Base-by-base conservation (phyloP, 2,113 vertebrate species). In the Pluvialis apricaria region DNA sequence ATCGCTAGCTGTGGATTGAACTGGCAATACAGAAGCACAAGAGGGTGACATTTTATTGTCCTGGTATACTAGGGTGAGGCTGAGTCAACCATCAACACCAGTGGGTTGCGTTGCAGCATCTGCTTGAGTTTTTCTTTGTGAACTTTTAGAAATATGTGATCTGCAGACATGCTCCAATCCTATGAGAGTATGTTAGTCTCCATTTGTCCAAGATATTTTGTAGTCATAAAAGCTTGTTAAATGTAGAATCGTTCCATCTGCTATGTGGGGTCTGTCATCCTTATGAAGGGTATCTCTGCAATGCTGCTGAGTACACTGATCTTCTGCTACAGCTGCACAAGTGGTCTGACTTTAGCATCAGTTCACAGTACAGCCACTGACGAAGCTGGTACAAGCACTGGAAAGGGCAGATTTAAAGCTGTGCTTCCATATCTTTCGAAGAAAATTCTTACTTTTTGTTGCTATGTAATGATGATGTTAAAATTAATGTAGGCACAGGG, bases 251-350 rank as follows among this genome's bases (percentile, higher is more conserved):
- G 16, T 42, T 44, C 49, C 25, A 31, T 83, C 38, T 81, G 18
- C 70, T 51, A 1, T 0, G 0, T 26, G 15, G 32, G 16, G n/a
- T 68, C 57, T 68, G 40, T 38, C 31, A 14, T 68, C 20, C n/a
- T 47, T 16, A 28, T 2, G 31, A 34, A 38, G 29, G 21, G 25
- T 40, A 4, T 40, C 51, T 84, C 73, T 91, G 57, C 69, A 54
- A 0, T 14, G 19, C 49, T 90, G 70, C 40, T 0, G 0, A 54
- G 19, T 15, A 3, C 29, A 1, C 1, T n/a, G 47, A 29, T n/a
- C 51, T 71, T 34, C 25, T 9, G 32, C 58, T 61, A 45, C 24
- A 40, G 18, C 32, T 81, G 69, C 36, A 40, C 51, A 70, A 54
- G 29, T 40, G 58, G 40, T 72, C 38, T 79, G 52, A 32, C 45